A percentile compares a stretch with the other conserved stretches of the same genome.
These are phyloP conservation scores for Dioctria linearis DNA, from an alignment of 2,888 invertebrate genomes.

Conservation along the genomic window DNA sequence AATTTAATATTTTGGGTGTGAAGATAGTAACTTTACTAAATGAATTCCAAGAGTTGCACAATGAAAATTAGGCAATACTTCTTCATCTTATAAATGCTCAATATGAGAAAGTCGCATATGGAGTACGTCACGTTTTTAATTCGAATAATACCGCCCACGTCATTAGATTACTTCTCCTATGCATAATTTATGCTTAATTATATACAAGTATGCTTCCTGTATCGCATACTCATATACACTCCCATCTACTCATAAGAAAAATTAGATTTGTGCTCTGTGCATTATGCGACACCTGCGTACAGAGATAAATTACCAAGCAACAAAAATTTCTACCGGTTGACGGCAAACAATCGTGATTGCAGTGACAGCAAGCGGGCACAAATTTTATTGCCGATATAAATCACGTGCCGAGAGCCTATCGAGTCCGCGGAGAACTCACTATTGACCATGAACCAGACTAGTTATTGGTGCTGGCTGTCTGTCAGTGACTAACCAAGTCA, in stretches of 20 bases:
- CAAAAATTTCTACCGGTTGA: slow-evolving; percentile 22
- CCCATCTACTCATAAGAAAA: not conserved
- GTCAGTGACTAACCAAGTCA: slow-evolving; percentile 25
- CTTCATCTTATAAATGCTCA: no score
- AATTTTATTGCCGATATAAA: slow-evolving; percentile 47
- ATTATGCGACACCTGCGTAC: slow-evolving; percentile 31
- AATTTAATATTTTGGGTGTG: no score
- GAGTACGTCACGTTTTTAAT: not conserved
- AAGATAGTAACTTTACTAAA: no score
- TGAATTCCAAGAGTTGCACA: no score
- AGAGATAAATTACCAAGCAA: slow-evolving; percentile 23
- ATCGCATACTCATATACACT: slow-evolving; percentile 12
- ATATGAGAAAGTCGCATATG: no score
- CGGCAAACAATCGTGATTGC: slow-evolving; percentile 24
- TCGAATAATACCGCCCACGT: not conserved
- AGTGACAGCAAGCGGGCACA: slow-evolving; percentile 41
- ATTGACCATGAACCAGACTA: slow-evolving; percentile 53
- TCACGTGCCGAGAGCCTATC: slow-evolving; percentile 36
- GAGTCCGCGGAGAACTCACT: slow-evolving; percentile 2
- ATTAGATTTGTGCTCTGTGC: not conserved
- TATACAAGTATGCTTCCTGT: slow-evolving; percentile 1
- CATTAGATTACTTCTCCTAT: slow-evolving; percentile 11
- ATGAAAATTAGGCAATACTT: no score
- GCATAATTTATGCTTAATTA: no score
- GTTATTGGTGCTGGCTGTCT: slow-evolving; percentile 1